Evolutionary conservation across 2,113 vertebrate genomes (phyloP).

Genomic region (Cololabis saira): DNA sequence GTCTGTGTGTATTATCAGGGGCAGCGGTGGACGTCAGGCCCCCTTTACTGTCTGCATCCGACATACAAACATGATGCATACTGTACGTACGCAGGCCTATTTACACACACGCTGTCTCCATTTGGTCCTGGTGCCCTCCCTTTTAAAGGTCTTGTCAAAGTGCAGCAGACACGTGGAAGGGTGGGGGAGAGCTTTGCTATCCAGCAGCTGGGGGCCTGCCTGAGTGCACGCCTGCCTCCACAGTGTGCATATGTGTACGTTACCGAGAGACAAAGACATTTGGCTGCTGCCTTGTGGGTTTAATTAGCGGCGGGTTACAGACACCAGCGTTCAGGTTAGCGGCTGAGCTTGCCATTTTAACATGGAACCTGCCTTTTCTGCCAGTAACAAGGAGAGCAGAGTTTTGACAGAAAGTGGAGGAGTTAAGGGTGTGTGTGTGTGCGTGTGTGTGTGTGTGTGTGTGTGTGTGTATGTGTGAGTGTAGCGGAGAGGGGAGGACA

Average conservation of each 20-base stretch:
- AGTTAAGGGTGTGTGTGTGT: slow-evolving; percentile 39
- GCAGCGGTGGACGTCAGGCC: slow-evolving; percentile 34
- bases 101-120: slow-evolving; percentile 10
- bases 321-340: slow-evolving; percentile 68
- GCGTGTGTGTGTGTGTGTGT: slow-evolving; percentile 15
- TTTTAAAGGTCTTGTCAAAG: slow-evolving; percentile 81
- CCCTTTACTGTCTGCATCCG: slow-evolving; percentile 19
- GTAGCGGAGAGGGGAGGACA: slow-evolving; percentile 11
- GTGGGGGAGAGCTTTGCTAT: slow-evolving; percentile 53
- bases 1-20: slow-evolving; percentile 67
- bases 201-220: slow-evolving; percentile 57
- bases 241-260: slow-evolving; percentile 32
- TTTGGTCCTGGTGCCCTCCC: slow-evolving; percentile 47
- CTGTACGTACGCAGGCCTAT: slow-evolving; percentile 2
- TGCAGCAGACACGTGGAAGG: slow-evolving; percentile 64
- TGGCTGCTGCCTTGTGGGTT: slow-evolving; percentile 77
- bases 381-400: slow-evolving; percentile 61
- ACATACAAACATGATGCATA: slow-evolving; percentile 11
- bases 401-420: slow-evolving; percentile 52
- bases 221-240: slow-evolving; percentile 36
- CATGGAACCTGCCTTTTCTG: slow-evolving; percentile 61
- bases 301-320: slow-evolving; percentile 79
- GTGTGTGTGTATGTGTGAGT: slow-evolving; percentile 18
- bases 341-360: slow-evolving; percentile 67
- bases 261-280: slow-evolving; percentile 60